Evolutionary conservation across 2,797 vertebrate genomes (phyloP).

Genomic region (Clangula hyemalis): DNA sequence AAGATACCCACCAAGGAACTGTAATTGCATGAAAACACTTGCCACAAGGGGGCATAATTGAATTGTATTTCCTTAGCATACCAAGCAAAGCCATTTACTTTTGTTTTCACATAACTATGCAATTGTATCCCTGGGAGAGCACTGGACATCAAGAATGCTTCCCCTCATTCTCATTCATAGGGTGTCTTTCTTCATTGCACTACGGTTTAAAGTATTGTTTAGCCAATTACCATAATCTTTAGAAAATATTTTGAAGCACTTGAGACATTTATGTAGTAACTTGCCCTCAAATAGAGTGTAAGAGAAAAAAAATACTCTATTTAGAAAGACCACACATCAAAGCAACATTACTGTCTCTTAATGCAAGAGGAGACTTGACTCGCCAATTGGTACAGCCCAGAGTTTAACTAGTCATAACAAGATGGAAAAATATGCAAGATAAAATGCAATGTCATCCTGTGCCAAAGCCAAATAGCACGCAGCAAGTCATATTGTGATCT

Average conservation of each 20-base stretch:
- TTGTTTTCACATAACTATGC: slow-evolving; percentile 56
- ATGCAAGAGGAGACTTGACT: not conserved
- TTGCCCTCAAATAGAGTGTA: not conserved
- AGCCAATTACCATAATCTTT: not conserved
- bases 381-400: not conserved
- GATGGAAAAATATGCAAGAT: slow-evolving; percentile 1
- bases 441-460: not conserved
- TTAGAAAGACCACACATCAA: slow-evolving; percentile 4
- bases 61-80: slow-evolving; percentile 42
- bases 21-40: not conserved
- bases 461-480: not conserved
- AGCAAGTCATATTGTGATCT: not conserved
- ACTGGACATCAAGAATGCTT: slow-evolving; percentile 58
- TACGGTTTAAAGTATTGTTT: slow-evolving; percentile 14
- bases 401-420: slow-evolving; percentile 4
- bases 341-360: not conserved
- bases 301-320: slow-evolving; percentile 6
- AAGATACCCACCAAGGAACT: not conserved
- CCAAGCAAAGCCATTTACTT: slow-evolving; percentile 53
- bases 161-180: slow-evolving; percentile 54
- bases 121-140: slow-evolving; percentile 56
- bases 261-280: not conserved
- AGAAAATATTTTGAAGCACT: not conserved
- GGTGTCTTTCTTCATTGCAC: not conserved
- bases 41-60: slow-evolving; percentile 76